Base-by-base conservation (phyloP, 1,140 invertebrate species). In the Philotrypesis tridentata region DNA sequence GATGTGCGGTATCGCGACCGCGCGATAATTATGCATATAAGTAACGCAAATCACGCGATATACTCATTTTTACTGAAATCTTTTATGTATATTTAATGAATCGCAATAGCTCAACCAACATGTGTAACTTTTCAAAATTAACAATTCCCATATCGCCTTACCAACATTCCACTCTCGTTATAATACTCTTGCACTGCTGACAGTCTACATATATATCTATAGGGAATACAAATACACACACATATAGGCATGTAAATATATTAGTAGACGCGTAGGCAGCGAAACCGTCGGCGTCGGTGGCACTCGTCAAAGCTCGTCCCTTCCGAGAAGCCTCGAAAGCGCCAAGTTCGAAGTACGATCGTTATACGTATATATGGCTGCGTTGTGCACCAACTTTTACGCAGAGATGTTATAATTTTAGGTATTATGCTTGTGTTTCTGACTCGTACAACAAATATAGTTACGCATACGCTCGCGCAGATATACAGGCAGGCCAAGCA, bases 241-340 rank as follows among this genome's bases (percentile, higher is more conserved):
- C 48, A n/a, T 17, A 17, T 55, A 17, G 14, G 17, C 6, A 0
- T 25, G 70, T 9, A 33, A 6, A 4, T 9, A 11, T n/a, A n/a
- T n/a, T n/a, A n/a, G n/a, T n/a, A n/a, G n/a, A n/a, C n/a, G n/a
- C n/a, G n/a, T n/a, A 3, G n/a, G 29, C 37, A n/a, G n/a, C 37
- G 33, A n/a, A n/a, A 33, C n/a, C n/a, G 70, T 6, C 37, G 37
- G 11, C 70, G 17, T 21, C 48, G 43, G 23, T 48, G 40, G 43
- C 71, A 25, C 25, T 29, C 71, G 40, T 29, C 71, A 33, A 60
- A 27, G n/a, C 40, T 12, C 63, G 61, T 77, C 63, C 33, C 65
- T 78, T 78, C 76, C 40, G 11, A 55, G 76, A 78, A 78, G 27
- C 76, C 65, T 7, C 48, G 48, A 55, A 55, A 55, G 48, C 48